Base-by-base conservation (phyloP, 2,113 vertebrate genomes). In the Notothenia coriiceps region DNA sequence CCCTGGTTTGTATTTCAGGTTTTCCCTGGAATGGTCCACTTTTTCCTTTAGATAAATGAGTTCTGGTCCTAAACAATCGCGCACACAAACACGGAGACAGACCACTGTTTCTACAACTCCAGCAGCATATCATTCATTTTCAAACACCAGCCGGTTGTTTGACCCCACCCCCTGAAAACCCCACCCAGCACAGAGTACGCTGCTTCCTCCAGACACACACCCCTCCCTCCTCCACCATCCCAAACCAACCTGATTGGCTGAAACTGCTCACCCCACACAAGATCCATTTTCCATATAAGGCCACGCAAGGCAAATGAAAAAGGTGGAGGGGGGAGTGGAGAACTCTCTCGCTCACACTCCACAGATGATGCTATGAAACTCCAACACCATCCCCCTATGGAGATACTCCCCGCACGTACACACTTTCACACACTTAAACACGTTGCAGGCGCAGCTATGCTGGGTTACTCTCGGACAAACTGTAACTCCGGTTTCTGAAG, bases 241-340 rank as follows among this genome's bases (percentile, higher is more conserved):
- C 71, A 50, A n/a, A 89, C 79, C 88, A 72, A 85, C 62, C 87
- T 83, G 85, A 96, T 94, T 93, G 94, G 95, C 86, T 84, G 0
- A 88, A 56, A 83, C 51, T 59, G 86, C 89, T 97, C 96, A 97
- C 95, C 94, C 96, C 96, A 97, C 96, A 97, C 96, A 94, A 79
- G 51, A 47, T 76, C 59, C 69, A 46, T 72, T 72, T 56, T 80
- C 95, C 95, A 93, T 90, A 96, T 93, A 95, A 92, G 94, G 95
- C 68, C 60, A 91, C 47, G 62, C 83, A 62, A 33, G 54, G 88
- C 89, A 85, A 92, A 85, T 74, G 61, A 84, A 33, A 66, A 8
- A 15, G 70, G 40, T 15, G 79, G 73, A 80, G 71, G 79, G 81
- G 74, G 79, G 49, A 51, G 79, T 62, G 72, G 63, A 65, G 44